Base-by-base conservation (phyloP, 2,113 vertebrate species). In the Fulmarus glacialis region DNA sequence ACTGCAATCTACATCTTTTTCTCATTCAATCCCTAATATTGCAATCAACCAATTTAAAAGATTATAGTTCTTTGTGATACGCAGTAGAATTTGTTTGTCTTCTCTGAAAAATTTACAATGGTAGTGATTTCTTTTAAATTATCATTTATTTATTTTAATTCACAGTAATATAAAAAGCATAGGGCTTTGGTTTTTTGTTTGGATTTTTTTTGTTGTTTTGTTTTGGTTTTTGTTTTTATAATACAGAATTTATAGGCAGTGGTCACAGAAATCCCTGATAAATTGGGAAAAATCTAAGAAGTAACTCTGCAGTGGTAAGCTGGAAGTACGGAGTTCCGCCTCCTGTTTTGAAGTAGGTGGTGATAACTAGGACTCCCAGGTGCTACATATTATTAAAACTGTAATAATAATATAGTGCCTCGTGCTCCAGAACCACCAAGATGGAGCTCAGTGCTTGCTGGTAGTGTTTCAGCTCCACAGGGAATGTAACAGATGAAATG, bases 111-210 rank as follows among this genome's bases (percentile, higher is more conserved):
- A 5, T 15, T 23, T 40, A 32, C 23, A 21, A 15, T 60, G 12
- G 0, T 27, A 40, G 7, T 34, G 20, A 64, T 81, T 68, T 60
- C 4, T 60, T n/a, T 60, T 22, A 84, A 73, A 67, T 30, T 24
- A 16, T 21, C 2, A 29, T 36, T 36, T 55, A 24, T 66, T 73
- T 52, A 4, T 30, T 72, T 59, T 12, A 47, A 73, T 73, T 81
- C 13, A 30, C 4, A 55, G 18, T 48, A 58, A 30, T 8, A 3
- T 38, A n/a, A 93, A 83, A 10, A 55, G 22, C 12, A 68, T 5
- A n/a, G 3, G 3, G 5, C 2, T 45, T 59, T 42, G 4, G 1
- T 8, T 42, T 52, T 30, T 32, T 40, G 8, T 20, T 55, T 47
- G 5, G 2, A 9, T 34, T 15, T 55, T 87, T 71, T 38, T 38